Percentiles rank a stretch among this genome's conserved stretches.
Evolutionary conservation across 2,888 invertebrate genomes (phyloP).

Genomic region (Ctenicera cuprea): DNA sequence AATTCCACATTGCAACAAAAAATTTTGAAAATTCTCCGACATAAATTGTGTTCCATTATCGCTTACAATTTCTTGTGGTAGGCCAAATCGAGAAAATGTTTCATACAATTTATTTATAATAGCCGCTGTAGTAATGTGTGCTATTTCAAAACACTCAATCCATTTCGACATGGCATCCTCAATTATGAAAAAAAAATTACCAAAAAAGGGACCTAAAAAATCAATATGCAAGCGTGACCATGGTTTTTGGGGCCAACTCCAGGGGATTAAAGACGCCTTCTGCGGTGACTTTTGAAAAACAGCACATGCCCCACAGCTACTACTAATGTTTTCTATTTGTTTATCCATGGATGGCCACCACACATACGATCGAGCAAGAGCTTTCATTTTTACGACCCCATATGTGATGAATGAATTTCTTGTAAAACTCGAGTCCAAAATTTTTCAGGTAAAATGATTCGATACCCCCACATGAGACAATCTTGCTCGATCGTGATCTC

Average conservation of each 20-base stretch:
- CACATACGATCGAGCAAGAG: conserved; percentile 13
- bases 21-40: conserved; percentile 3
- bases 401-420: neutral
- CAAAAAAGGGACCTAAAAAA: neutral
- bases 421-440: neutral
- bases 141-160: conserved; percentile 10
- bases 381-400: neutral
- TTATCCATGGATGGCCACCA: too few relatives aligned
- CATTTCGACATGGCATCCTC: conserved; percentile 2
- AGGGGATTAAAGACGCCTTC: too few relatives aligned
- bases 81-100: neutral
- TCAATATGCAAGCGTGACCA: neutral
- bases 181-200: neutral
- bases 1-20: neutral
- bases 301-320: too few relatives aligned
- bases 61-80: neutral
- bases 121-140: neutral
- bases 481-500: neutral
- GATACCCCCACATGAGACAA: neutral
- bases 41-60: conserved; percentile 3
- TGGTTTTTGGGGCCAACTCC: too few relatives aligned
- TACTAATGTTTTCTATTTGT: too few relatives aligned
- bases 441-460: neutral
- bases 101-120: neutral
- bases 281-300: too few relatives aligned